phyloP scores from a whole-genome alignment of 1,140 invertebrate species.

The Lepidurus packardi region DNA sequence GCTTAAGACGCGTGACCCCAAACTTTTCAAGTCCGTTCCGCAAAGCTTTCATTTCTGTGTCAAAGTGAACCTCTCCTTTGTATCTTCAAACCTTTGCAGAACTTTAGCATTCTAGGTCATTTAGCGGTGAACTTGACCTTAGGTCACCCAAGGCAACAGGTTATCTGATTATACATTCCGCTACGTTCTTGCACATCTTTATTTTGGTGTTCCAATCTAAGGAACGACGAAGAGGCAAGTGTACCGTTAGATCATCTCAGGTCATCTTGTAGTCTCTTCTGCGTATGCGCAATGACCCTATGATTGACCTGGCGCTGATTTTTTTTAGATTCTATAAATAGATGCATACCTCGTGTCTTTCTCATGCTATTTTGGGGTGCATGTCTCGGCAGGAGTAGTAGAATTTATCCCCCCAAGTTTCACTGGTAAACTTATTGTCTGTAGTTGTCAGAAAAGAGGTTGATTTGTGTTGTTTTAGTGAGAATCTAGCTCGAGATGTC shows the following conservation, averaged over 20 bases:
- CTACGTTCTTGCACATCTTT: not conserved
- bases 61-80: not conserved
- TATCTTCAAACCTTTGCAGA: not conserved
- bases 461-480: not conserved
- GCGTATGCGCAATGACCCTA: not conserved
- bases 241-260: not conserved
- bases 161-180: not conserved
- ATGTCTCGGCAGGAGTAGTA: not conserved
- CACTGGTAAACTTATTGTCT: not conserved
- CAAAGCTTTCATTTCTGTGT: not conserved
- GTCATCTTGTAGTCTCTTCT: not conserved
- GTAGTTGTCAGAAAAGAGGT: not conserved
- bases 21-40: not conserved
- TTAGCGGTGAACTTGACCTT: not conserved
- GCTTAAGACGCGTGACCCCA: slow-evolving; percentile 1
- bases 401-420: not conserved
- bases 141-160: not conserved
- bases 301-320: not conserved
- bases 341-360: not conserved
- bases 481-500: not conserved
- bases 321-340: not conserved
- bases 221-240: not conserved
- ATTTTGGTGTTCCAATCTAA: not conserved
- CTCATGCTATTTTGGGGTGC: not conserved
- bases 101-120: not conserved